phyloP scores from a whole-genome alignment of 1,140 invertebrate species.

The Pogonomyrmex barbatus region DNA sequence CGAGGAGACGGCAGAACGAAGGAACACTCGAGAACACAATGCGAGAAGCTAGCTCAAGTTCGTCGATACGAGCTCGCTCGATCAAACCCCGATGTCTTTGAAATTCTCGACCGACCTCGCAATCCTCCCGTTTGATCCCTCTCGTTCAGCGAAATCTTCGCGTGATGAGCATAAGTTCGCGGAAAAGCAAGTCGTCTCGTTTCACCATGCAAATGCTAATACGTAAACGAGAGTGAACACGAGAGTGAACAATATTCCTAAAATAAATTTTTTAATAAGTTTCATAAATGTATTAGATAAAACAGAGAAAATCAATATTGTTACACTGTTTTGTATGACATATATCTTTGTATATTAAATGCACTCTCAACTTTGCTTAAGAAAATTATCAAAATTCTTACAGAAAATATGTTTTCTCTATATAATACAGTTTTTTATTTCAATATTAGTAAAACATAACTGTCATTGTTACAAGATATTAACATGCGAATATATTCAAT shows the following conservation, averaged over 20 bases:
- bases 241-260: neutral
- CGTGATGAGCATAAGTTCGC: neutral
- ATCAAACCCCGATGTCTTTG: conserved; percentile 42
- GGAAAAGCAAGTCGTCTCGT: neutral
- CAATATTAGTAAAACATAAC: neutral
- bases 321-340: neutral
- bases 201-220: neutral
- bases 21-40: neutral
- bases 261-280: neutral
- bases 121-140: neutral
- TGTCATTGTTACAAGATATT: neutral
- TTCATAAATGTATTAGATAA: conserved; percentile 1
- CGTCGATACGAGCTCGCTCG: conserved; percentile 25
- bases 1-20: neutral
- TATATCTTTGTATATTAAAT: neutral
- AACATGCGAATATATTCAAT: neutral
- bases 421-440: conserved; percentile 1
- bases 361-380: neutral
- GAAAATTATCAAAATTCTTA: conserved; percentile 27
- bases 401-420: neutral
- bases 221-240: neutral
- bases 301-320: neutral
- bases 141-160: conserved; percentile 1
- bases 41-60: conserved; percentile 37
- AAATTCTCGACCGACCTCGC: conserved; percentile 26